Evolutionary conservation across 2,888 invertebrate genomes (phyloP).

Genomic region (Anodontia alba): DNA sequence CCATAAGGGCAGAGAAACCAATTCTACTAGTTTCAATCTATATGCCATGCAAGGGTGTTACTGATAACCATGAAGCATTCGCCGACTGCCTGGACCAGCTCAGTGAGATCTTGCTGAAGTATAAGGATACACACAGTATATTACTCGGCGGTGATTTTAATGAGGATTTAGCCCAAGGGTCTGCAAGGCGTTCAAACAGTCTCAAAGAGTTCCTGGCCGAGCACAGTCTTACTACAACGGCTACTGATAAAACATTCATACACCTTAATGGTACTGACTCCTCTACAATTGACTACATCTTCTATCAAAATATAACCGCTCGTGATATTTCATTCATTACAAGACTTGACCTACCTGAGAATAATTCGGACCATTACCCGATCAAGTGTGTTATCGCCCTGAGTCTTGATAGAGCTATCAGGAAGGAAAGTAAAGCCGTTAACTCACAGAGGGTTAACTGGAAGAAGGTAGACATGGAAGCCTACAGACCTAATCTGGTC

Average conservation of each 20-base stretch:
- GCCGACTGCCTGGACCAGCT: conserved; percentile 20
- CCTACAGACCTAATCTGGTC: neutral
- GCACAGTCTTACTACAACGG: neutral
- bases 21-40: too few relatives aligned
- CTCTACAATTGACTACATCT: conserved; percentile 24
- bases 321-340: neutral
- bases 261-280: conserved; percentile 21
- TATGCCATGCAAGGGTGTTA: conserved; percentile 22
- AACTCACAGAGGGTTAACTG: conserved; percentile 9
- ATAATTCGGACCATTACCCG: conserved; percentile 24
- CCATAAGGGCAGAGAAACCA: too few relatives aligned
- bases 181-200: neutral
- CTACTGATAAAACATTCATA: conserved; percentile 14
- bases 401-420: neutral
- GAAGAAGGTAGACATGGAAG: conserved; percentile 12
- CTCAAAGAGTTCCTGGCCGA: conserved; percentile 10
- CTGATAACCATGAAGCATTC: neutral
- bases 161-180: conserved; percentile 5
- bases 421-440: neutral
- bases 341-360: conserved; percentile 2
- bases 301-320: neutral
- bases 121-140: conserved; percentile 13
- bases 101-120: conserved; percentile 12
- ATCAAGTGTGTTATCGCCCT: neutral
- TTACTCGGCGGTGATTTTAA: conserved; percentile 26